Conservation (phyloP, 2,113 vertebrate species). For the Anseranas semipalmata region DNA sequence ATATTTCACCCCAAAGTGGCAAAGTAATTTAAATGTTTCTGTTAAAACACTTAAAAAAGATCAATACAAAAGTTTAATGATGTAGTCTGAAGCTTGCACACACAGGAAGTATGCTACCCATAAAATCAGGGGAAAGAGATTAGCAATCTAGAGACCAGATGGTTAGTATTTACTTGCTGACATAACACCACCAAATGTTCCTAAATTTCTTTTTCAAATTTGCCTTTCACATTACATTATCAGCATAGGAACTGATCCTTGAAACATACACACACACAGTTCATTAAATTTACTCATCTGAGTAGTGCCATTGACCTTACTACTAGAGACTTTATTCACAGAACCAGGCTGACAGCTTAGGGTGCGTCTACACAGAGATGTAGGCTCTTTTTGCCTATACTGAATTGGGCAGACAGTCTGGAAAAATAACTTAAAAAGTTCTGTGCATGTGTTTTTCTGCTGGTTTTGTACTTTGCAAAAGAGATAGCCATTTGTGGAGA, state of each 20-base stretch:
- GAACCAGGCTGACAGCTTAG: not conserved
- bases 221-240: constrained; percentile 50
- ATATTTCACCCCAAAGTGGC: constrained; percentile 3
- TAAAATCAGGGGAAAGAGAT: constrained; percentile 58
- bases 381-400: not conserved
- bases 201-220: constrained; percentile 60
- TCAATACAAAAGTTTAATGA: constrained; percentile 54
- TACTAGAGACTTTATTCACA: not conserved
- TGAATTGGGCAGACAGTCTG: not conserved
- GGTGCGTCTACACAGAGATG: not conserved
- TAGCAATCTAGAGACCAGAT: constrained; percentile 64
- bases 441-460: not conserved
- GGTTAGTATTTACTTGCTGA: constrained; percentile 70
- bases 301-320: not conserved
- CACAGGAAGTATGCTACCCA: constrained; percentile 44
- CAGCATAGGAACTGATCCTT: constrained; percentile 10
- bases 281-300: not conserved
- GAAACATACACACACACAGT: not conserved
- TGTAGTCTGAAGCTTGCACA: constrained; percentile 34
- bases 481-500: not conserved
- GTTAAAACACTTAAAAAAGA: constrained; percentile 53
- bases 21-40: constrained; percentile 25
- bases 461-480: not conserved
- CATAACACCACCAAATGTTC: constrained; percentile 68
- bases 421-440: not conserved